Conservation (phyloP, 2,113 vertebrate species). For the Dendrocopos noguchii region DNA sequence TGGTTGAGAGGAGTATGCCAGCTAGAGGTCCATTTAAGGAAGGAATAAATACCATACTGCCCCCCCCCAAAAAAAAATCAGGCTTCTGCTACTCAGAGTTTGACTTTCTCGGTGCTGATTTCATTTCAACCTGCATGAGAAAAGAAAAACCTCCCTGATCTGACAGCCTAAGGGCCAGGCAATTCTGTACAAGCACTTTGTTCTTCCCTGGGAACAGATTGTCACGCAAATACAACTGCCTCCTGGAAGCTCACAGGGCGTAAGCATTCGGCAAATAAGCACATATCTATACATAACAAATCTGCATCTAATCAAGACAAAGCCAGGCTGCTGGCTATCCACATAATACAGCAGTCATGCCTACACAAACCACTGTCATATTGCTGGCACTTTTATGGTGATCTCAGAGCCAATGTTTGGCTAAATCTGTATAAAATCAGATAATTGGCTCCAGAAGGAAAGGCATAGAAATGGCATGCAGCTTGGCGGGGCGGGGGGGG, state of each 20-base stretch:
- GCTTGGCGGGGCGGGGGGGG: neutral
- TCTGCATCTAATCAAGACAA: neutral
- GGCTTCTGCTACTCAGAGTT: neutral
- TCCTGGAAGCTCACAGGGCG: slow-evolving; percentile 8
- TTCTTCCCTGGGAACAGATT: slow-evolving; percentile 14
- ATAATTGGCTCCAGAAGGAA: neutral
- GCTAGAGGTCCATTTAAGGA: neutral
- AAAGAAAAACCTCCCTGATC: neutral
- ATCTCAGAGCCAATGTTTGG: neutral
- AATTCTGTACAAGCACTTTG: neutral
- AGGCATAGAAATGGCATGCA: neutral
- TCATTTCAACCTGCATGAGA: neutral
- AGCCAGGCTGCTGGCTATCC: neutral
- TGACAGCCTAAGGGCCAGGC: neutral
- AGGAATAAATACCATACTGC: neutral
- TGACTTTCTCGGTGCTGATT: neutral
- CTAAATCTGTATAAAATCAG: slow-evolving; percentile 40
- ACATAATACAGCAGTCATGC: neutral
- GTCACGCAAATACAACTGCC: neutral
- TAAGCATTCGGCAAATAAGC: slow-evolving; percentile 21
- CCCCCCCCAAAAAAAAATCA: neutral
- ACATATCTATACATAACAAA: slow-evolving; percentile 5
- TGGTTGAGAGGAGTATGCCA: neutral
- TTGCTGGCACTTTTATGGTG: neutral
- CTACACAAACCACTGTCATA: neutral